phyloP scores from a whole-genome alignment of 2,888 invertebrate species.

The Polydrusus tereticollis region DNA sequence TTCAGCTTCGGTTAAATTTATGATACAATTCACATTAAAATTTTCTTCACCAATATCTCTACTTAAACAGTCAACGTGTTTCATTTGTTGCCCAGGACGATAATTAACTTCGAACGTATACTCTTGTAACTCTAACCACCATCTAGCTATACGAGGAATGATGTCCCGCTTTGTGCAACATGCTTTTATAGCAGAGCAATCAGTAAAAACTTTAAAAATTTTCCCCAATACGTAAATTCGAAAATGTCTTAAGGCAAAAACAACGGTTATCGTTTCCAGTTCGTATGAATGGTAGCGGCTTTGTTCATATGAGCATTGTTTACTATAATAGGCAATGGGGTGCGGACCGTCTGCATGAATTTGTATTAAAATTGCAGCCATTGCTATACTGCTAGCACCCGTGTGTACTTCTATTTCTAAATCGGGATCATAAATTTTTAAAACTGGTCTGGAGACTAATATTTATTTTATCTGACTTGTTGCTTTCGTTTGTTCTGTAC shows the following conservation, averaged over 20 bases:
- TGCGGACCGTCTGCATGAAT: too few relatives aligned
- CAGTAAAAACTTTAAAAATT: slow-evolving; percentile 56
- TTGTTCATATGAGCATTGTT: slow-evolving; percentile 9
- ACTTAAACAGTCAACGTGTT: too few relatives aligned
- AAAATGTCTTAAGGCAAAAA: slow-evolving; percentile 56
- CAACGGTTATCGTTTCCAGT: slow-evolving; percentile 58
- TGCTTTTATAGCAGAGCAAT: slow-evolving; percentile 58
- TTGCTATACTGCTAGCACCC: slow-evolving; percentile 9
- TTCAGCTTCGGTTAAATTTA: slow-evolving; percentile 11
- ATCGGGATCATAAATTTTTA: too few relatives aligned
- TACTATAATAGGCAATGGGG: slow-evolving; percentile 13
- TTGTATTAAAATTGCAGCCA: slow-evolving; percentile 14
- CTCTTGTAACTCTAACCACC: too few relatives aligned
- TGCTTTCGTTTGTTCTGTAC: too few relatives aligned
- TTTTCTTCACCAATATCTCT: not conserved
- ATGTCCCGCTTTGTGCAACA: slow-evolving; percentile 56
- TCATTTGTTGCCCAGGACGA: not conserved
- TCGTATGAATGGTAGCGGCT: slow-evolving; percentile 50
- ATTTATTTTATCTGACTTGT: too few relatives aligned
- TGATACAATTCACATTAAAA: not conserved
- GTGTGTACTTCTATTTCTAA: too few relatives aligned
- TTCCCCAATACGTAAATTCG: slow-evolving; percentile 55
- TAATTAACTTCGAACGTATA: slow-evolving; percentile 8
- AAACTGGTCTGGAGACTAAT: too few relatives aligned
- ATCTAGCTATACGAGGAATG: slow-evolving; percentile 41